These are phyloP conservation scores for Heliocidaris erythrogramma DNA, from an alignment of 35 echinoderm and acorn worm species.

Conservation along the genomic window DNA sequence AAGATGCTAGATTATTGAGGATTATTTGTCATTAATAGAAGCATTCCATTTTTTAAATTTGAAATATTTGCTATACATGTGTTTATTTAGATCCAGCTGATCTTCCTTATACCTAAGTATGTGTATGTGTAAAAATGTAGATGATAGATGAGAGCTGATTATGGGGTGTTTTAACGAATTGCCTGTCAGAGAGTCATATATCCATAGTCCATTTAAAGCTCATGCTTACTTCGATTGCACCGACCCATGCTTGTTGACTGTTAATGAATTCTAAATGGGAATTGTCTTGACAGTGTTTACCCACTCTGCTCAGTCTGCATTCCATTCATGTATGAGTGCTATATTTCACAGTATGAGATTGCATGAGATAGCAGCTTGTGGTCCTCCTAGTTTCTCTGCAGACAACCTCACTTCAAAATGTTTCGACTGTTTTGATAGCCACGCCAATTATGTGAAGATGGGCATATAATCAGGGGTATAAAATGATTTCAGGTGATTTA, in stretches of 20 bases:
- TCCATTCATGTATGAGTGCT: neutral
- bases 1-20: too few species aligned
- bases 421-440: neutral
- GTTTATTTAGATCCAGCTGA: neutral
- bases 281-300: constrained; percentile 1
- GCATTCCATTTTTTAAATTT: too few species aligned
- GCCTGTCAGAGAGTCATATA: neutral
- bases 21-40: too few species aligned
- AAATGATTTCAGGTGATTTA: constrained; percentile 4
- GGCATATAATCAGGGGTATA: neutral
- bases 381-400: neutral
- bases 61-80: too few species aligned
- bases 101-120: neutral
- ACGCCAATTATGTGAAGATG: neutral
- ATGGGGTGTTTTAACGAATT: neutral
- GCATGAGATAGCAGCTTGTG: neutral
- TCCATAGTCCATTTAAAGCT: neutral
- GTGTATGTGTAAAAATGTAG: too few species aligned
- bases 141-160: neutral
- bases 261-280: neutral
- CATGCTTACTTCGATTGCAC: neutral
- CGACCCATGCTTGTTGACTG: neutral
- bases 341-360: neutral
- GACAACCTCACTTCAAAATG: neutral
- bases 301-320: neutral